Base-by-base conservation (phyloP, 1,140 invertebrate species). In the Drosophila bocqueti region DNA sequence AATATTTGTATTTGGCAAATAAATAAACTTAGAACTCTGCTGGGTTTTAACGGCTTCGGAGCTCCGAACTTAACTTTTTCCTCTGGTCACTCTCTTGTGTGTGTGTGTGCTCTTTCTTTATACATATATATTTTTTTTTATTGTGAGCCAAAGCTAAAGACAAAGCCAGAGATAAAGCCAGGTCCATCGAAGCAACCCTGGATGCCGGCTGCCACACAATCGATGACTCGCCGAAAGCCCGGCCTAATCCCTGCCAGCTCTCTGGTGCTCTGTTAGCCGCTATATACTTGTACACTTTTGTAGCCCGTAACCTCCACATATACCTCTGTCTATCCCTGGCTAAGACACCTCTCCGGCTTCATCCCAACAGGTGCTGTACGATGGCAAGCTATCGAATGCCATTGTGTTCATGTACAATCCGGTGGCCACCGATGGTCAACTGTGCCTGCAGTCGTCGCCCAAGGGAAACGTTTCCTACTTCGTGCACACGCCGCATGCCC, bases 331-430 rank as follows among this genome's bases (percentile, higher is more conserved):
- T 26, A 7, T 34, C 11, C 18, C 6, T 9, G 3, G 3, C n/a
- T 40, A 31, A 31, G 15, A 24, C 54, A 60, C 29, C 13, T 69
- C 18, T 54, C 16, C 55, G 11, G 40, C 21, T 31, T 21, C 63
- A 65, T 93, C 94, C 63, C 60, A 55, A 40, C 94, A 99, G 97
- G 98, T 99, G 71, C 94, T 99, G 79, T 99, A 99, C 94, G 99
- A 99, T 94, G 98, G 98, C 68, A 99, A 99, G 94, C 94, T 99
- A 84, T 99, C 98, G 72, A 97, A 96, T 84, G 97, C 97, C 79
- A 98, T 99, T 91, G 98, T 99, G 83, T 99, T 99, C 94, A 99
- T 99, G 97, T 99, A 99, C 95, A 99, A 99, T 94, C 99, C 99
- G 55, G 99, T 99, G 86, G 99, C 99, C 57, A 98, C 97, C 45